Evolutionary conservation across 2,113 vertebrate genomes (phyloP).

Genomic region (Protomyctophum bolini): DNA sequence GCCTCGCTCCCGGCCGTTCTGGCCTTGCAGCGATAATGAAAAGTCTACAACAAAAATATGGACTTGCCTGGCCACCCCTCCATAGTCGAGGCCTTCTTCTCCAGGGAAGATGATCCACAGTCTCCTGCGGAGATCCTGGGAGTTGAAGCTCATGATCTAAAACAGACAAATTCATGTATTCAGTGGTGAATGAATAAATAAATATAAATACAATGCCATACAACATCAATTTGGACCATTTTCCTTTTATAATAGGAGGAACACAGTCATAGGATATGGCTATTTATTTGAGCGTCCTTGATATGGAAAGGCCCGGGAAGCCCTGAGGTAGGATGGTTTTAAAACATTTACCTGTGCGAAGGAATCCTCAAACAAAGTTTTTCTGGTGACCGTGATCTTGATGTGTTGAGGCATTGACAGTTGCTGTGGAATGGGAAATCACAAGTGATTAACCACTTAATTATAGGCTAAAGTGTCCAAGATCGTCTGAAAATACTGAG

Average conservation of each 20-base stretch:
- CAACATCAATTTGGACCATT: too few species aligned
- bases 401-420: conserved; percentile 94
- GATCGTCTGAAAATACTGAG: too few species aligned
- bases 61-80: conserved; percentile 90
- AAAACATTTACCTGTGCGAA: conserved; percentile 90
- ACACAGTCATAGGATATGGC: too few species aligned
- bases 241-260: too few species aligned
- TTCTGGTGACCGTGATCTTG: conserved; percentile 94
- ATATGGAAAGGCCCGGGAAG: too few species aligned
- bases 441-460: not conserved
- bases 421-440: conserved; percentile 82
- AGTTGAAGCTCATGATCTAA: conserved; percentile 97
- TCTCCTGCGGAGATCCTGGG: conserved; percentile 92
- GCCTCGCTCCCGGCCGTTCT: too few species aligned
- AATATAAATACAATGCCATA: not conserved
- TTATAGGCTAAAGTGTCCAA: too few species aligned
- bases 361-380: conserved; percentile 97
- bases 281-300: too few species aligned
- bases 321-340: too few species aligned
- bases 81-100: conserved; percentile 98
- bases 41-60: too few species aligned
- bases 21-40: too few species aligned
- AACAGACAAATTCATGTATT: conserved; percentile 1
- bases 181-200: not conserved
- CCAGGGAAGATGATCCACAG: conserved; percentile 98